Evolutionary conservation across 2,888 invertebrate species (phyloP), one percentile per base, ranked within the genome.

Genomic region (Ectemnius continuus): DNA sequence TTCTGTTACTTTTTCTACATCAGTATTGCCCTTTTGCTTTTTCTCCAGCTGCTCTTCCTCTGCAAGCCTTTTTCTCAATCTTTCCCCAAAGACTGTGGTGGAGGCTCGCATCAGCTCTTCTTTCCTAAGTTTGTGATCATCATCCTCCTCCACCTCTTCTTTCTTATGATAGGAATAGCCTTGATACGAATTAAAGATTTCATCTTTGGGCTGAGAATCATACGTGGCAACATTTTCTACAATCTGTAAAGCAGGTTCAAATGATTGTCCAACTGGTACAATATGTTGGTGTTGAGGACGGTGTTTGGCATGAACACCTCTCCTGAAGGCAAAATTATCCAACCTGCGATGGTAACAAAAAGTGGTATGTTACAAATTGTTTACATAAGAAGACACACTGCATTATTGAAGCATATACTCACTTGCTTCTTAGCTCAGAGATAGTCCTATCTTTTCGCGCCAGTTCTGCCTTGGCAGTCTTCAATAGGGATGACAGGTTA

Each of bases 381-480:
- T 11, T 8, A 36, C 4, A 36, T 11, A 36, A 36, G 36, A 36
- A 1, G 11, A 36, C 1, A 36, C 0, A 36, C 6, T 8, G 8
- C 36, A 36, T 2, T 11, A 36, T 6, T 36, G 23, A 20, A 11
- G 23, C 3, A 59, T 4, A 4, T 63, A 85, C 88, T 70, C 82
- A 91, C 91, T 91, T 76, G 28, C 76, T 83, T 72, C 91, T 88
- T n/a, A 93, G 85, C 11, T 92, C 91, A 0, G 84, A 81, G 65
- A 93, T 92, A 66, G 86, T 88, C 52, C 81, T 86, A 76, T 93
- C 91, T 82, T 93, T 93, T n/a, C 93, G 86, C 23, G 88, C 84
- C 56, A 92, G 88, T 86, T 93, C 93, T 8, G 86, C 82, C 82
- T 90, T 91, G 0, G 93, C 92, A 20, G 93, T 93, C 80, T 91